Conservation (phyloP, 2,888 invertebrate genomes). For the Cephus rjabovi region DNA sequence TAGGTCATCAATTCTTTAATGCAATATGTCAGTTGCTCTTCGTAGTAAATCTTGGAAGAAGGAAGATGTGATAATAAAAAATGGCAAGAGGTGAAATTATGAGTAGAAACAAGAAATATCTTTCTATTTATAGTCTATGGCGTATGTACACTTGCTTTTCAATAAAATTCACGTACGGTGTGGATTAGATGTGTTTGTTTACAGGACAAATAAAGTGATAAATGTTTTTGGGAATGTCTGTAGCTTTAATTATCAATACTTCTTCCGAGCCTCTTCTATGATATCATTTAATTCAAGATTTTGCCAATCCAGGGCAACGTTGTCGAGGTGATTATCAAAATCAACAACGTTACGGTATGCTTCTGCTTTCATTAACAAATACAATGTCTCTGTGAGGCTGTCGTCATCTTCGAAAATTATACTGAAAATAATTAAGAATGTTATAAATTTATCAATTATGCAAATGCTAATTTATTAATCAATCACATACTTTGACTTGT, state of each 20-base stretch:
- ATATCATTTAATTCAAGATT: constrained; percentile 77
- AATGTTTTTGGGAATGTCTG: not conserved
- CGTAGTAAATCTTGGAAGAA: not conserved
- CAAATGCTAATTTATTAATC: constrained; percentile 6
- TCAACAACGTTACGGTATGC: constrained; percentile 86
- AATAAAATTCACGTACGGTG: constrained; percentile 24
- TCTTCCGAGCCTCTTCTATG: constrained; percentile 66
- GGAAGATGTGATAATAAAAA: not conserved
- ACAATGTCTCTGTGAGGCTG: constrained; percentile 73
- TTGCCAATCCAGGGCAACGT: constrained; percentile 89
- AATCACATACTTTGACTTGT: constrained; percentile 66
- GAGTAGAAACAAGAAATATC: constrained; percentile 30
- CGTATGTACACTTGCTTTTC: constrained; percentile 40
- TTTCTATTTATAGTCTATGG: constrained; percentile 37
- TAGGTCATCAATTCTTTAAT: not conserved
- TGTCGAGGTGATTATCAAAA: constrained; percentile 97
- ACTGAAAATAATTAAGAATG: constrained; percentile 35
- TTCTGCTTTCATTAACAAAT: constrained; percentile 78
- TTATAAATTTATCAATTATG: not conserved
- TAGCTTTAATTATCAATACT: constrained; percentile 24
- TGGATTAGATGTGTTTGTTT: not conserved
- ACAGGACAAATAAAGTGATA: not conserved
- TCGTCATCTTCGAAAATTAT: constrained; percentile 61
- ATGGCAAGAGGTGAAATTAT: not conserved
- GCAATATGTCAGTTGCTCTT: not conserved